phyloP scores from a whole-genome alignment of 23 tunicate species.

The Clavelina lepadiformis region DNA sequence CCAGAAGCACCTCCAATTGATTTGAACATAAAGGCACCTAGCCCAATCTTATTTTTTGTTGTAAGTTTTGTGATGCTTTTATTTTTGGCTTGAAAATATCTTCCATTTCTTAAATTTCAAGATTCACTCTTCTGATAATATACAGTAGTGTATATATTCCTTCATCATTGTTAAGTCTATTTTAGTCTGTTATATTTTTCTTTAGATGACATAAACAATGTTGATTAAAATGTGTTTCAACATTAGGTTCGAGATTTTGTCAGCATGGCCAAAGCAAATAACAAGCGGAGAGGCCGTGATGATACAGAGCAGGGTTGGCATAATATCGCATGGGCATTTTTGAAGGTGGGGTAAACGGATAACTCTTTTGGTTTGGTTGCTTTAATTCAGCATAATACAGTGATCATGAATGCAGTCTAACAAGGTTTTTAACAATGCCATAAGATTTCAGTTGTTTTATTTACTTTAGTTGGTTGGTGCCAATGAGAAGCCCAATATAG shows the following conservation, averaged over 20 bases:
- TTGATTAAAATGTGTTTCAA: background rate
- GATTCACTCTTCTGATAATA: no score
- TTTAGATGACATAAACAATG: no score
- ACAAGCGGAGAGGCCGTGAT: slow-evolving; percentile 43
- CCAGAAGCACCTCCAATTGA: slow-evolving; percentile 18
- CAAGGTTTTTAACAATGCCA: background rate
- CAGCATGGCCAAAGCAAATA: slow-evolving; percentile 79
- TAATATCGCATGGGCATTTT: slow-evolving; percentile 93
- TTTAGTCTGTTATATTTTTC: no score
- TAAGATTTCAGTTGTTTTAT: background rate
- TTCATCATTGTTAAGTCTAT: no score
- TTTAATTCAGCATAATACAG: background rate
- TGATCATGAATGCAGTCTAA: background rate
- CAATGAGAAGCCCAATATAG: slow-evolving; percentile 65
- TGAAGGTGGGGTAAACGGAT: slow-evolving; percentile 42
- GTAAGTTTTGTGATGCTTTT: slow-evolving; percentile 24
- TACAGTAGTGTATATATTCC: no score
- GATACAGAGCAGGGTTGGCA: slow-evolving; percentile 82
- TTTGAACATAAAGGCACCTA: slow-evolving; percentile 20
- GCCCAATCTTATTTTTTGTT: slow-evolving; percentile 84
- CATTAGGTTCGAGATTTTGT: slow-evolving; percentile 85
- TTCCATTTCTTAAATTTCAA: background rate
- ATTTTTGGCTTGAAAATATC: slow-evolving; percentile 4
- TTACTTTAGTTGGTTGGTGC: slow-evolving; percentile 55
- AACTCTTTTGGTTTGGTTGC: background rate